phyloP scores from a whole-genome alignment of 2,888 invertebrate species.

The Polyploca ridens region DNA sequence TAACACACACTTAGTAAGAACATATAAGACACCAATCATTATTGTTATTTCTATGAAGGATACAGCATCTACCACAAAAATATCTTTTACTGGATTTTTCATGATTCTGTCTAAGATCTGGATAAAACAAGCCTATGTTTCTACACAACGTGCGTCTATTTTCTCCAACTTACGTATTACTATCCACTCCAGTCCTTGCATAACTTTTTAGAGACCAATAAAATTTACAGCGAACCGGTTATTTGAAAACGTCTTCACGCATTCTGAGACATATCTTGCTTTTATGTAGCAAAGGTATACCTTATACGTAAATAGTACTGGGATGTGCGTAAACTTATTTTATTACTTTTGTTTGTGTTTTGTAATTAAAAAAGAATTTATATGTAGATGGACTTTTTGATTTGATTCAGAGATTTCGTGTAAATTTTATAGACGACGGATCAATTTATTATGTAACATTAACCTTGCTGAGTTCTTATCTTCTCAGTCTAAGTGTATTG shows the following conservation, averaged over 20 bases:
- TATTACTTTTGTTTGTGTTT: background rate
- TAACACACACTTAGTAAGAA: too few species aligned
- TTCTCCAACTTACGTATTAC: background rate
- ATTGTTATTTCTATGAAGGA: too few species aligned
- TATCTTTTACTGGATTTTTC: too few species aligned
- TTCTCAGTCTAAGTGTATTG: too few species aligned
- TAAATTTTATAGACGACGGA: too few species aligned
- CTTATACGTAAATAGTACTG: background rate
- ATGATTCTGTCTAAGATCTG: background rate
- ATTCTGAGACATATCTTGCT: constrained; percentile 5
- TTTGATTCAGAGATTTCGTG: too few species aligned
- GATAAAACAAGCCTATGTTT: background rate
- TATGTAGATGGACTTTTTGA: too few species aligned
- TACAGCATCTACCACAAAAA: too few species aligned
- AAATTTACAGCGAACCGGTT: constrained; percentile 8
- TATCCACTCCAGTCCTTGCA: background rate
- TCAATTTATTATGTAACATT: too few species aligned
- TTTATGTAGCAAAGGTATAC: background rate
- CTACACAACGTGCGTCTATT: background rate
- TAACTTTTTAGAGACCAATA: constrained; percentile 3
- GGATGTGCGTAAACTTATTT: background rate
- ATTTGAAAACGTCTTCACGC: constrained; percentile 7
- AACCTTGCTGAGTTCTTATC: too few species aligned
- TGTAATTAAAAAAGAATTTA: background rate
- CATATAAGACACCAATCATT: too few species aligned